Evolutionary conservation across 2,888 invertebrate genomes (phyloP), one percentile per base, ranked within the genome.

Genomic region (Diogma glabrata): DNA sequence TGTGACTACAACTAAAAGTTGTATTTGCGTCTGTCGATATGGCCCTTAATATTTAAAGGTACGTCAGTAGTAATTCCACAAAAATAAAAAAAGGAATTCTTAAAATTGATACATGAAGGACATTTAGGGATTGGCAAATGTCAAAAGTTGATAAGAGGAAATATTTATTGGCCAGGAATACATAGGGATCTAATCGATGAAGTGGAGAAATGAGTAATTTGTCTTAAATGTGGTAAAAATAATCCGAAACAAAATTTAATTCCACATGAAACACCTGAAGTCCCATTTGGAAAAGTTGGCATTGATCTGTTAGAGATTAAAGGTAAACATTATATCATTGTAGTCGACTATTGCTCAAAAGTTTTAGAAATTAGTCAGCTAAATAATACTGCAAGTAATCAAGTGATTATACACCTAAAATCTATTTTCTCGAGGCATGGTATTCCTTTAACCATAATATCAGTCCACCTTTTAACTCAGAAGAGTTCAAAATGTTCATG

Each of bases 61-160:
- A 46, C 51, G 24, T 20, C 46, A 24, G 16, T 59, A 3, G 33
- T 60, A 9, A 50, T 61, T 28, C 58, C 60, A 12, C 54, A 53
- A 10, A 54, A 19, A 10, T 45, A 58, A 9, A 55, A 57, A 53
- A 50, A 51, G 16, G 51, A 57, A 38, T 59, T 61, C 49, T 49
- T 61, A 19, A 33, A 54, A 7, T 54, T 53, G 38, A 50, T 62
- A 16, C 60, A 62, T 47, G 58, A 60, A 52, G 53, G 54, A 5
- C 61, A 63, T 51, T 38, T 60, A 33, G 59, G 61, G 4, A 51
- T 58, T 5, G 59, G 57, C 40, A 59, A 59, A 48, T 58, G 56
- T 48, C 56, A 57, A 52, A 52, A 40, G 10, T 43, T 58, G 14
- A 59, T 61, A 1, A 48, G 57, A 36, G 52, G 56, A 20, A 52